Evolutionary conservation across 2,113 vertebrate genomes (phyloP).

Genomic region (Albula glossodonta): DNA sequence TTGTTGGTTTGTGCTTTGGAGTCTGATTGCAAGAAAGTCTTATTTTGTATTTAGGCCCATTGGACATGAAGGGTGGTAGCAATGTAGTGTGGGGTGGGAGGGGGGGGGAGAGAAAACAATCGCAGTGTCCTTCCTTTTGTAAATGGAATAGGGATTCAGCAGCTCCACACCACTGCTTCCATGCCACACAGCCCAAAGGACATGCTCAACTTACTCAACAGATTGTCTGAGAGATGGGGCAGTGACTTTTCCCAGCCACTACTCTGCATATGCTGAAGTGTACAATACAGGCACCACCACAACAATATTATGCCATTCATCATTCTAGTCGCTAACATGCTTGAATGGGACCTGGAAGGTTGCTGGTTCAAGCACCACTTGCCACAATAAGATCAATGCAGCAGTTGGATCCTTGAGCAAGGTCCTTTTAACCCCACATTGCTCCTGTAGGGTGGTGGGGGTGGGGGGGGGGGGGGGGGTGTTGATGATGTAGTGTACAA

Average conservation of each 20-base stretch:
- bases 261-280: neutral
- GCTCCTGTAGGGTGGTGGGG: no score
- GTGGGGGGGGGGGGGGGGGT: no score
- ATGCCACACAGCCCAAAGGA: neutral
- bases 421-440: no score
- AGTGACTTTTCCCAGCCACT: neutral
- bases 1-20: neutral
- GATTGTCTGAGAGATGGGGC: neutral
- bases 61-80: neutral
- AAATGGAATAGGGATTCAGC: neutral
- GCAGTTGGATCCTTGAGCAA: no score
- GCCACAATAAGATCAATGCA: no score
- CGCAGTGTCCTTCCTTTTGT: neutral
- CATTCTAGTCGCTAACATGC: no score
- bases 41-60: neutral
- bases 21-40: neutral
- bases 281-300: neutral
- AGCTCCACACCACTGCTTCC: neutral
- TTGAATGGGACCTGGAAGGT: no score
- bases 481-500: neutral
- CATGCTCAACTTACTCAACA: conserved; percentile 5
- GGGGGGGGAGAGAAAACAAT: neutral
- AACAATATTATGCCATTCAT: no score
- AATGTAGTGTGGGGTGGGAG: no score
- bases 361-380: no score